These are phyloP conservation scores for Chaenogobius annularis DNA, from an alignment of 2,113 vertebrate species.

Conservation along the genomic window DNA sequence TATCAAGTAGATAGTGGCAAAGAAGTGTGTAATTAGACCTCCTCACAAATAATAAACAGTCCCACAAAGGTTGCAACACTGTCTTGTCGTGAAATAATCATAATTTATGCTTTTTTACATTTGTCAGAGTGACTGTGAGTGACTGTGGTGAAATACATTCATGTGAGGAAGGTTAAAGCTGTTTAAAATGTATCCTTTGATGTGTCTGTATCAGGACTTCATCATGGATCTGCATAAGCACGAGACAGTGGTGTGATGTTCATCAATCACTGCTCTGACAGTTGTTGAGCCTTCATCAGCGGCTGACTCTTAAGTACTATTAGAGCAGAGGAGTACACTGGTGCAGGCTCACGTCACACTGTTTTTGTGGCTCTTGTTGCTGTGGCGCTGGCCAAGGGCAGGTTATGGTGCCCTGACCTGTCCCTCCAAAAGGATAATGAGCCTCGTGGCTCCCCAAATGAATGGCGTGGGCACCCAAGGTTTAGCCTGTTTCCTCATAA, in stretches of 20 bases:
- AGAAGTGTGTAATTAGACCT: not conserved
- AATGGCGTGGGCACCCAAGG: conserved; percentile 58
- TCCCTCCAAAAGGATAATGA: conserved; percentile 73
- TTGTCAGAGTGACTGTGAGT: not conserved
- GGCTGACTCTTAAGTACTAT: conserved; percentile 42
- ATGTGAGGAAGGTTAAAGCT: not conserved
- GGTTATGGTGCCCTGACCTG: conserved; percentile 66
- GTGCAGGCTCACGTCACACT: conserved; percentile 39
- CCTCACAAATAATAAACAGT: not conserved
- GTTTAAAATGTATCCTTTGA: not conserved
- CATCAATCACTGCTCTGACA: conserved; percentile 58
- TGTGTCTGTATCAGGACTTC: conserved; percentile 9
- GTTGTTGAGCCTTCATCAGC: conserved; percentile 27
- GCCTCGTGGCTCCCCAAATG: conserved; percentile 67
- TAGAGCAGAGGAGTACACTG: conserved; percentile 31
- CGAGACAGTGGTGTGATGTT: conserved; percentile 35
- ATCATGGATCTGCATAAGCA: conserved; percentile 23
- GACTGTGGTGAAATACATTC: not conserved
- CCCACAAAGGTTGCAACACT: not conserved
- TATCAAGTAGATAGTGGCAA: not conserved
- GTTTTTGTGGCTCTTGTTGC: conserved; percentile 52
- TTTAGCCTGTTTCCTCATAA: conserved; percentile 62
- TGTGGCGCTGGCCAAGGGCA: conserved; percentile 55
- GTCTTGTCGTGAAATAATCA: no score
- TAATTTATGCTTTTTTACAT: no score